Evolutionary conservation across 2,888 invertebrate species (phyloP).

Genomic region (Rotaria sp.): DNA sequence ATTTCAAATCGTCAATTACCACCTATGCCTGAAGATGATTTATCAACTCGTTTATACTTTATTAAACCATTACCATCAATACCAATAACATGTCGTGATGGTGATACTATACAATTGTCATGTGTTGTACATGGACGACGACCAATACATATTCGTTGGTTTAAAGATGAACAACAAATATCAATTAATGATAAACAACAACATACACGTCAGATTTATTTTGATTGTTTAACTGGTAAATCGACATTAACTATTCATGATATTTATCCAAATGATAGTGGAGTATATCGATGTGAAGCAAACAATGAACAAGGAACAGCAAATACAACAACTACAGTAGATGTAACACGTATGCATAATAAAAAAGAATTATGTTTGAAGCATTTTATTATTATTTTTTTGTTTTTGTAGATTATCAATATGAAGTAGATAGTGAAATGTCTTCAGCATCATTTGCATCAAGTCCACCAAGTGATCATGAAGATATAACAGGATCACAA

Average conservation of each 20-base stretch:
- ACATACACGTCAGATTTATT: constrained; percentile 20
- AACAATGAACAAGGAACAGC: constrained; percentile 78
- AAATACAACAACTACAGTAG: constrained; percentile 49
- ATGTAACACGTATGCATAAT: constrained; percentile 47
- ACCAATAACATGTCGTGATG: neutral
- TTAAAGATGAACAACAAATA: constrained; percentile 14
- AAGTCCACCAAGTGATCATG: neutral
- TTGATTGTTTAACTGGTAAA: constrained; percentile 36
- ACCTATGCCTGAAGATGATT: neutral
- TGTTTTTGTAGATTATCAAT: neutral
- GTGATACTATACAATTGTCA: constrained; percentile 34
- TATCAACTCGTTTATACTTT: neutral
- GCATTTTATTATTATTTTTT: neutral
- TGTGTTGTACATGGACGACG: constrained; percentile 38
- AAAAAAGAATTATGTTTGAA: too few relatives aligned
- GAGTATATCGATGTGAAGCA: constrained; percentile 59
- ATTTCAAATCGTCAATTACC: neutral
- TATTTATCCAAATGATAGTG: constrained; percentile 77
- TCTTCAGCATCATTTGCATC: constrained; percentile 9
- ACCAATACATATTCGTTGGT: constrained; percentile 36
- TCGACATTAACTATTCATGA: constrained; percentile 34
- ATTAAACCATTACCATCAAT: neutral
- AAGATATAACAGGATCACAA: neutral
- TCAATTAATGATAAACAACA: constrained; percentile 28
- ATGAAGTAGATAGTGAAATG: neutral